phyloP scores from a whole-genome alignment of 2,113 vertebrate genomes.

The Leucoraja erinaceus region DNA sequence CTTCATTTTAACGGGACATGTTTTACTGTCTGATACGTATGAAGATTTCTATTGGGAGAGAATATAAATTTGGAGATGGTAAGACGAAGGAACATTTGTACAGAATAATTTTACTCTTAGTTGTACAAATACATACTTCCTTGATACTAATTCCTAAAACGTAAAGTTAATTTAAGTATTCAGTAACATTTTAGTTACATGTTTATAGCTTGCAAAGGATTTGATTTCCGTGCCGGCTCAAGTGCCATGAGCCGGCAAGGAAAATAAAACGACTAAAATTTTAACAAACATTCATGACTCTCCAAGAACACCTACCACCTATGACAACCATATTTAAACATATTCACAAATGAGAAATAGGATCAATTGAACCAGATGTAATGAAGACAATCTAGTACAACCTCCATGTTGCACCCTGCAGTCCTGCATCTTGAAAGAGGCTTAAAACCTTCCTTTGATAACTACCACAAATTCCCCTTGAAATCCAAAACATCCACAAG shows the following conservation, averaged over 20 bases:
- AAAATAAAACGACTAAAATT: neutral
- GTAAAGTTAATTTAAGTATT: neutral
- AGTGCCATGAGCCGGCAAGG: neutral
- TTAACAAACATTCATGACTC: neutral
- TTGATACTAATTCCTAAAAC: neutral
- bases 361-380: neutral
- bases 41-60: neutral
- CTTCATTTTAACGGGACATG: neutral
- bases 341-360: neutral
- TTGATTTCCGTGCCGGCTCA: no score
- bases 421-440: neutral
- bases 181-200: neutral
- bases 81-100: neutral
- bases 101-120: neutral
- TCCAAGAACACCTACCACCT: neutral
- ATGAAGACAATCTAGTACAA: neutral
- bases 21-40: neutral
- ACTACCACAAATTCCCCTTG: neutral
- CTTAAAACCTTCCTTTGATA: neutral
- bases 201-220: neutral
- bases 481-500: conserved; percentile 20
- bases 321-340: neutral
- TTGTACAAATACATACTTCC: neutral
- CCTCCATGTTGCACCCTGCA: neutral
- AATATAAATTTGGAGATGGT: neutral